Percentiles rank a stretch among this genome's conserved stretches.
Conservation (phyloP, 2,797 vertebrate genomes). For the Anguilla anguilla region DNA sequence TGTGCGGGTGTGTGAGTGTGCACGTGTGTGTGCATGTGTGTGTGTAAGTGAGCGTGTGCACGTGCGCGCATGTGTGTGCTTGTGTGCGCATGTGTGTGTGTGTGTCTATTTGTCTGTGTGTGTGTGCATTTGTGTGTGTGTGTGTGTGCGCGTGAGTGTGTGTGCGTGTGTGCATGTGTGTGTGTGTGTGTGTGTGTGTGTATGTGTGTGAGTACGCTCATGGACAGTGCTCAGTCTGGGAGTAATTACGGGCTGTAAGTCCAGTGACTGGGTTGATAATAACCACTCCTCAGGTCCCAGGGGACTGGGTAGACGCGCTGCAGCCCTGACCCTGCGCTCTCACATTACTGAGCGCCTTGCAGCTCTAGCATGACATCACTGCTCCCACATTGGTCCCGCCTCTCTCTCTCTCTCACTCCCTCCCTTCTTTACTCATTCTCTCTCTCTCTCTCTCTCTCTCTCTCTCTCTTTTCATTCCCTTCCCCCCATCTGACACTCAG, state of each 20-base stretch:
- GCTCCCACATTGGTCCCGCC: slow-evolving; percentile 72
- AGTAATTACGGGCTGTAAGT: slow-evolving; percentile 88
- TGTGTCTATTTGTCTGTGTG: background rate
- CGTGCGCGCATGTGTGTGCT: slow-evolving; percentile 23
- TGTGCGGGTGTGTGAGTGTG: slow-evolving; percentile 39
- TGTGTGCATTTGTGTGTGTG: background rate
- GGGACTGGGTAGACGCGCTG: slow-evolving; percentile 93
- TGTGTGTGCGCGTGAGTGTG: slow-evolving; percentile 39
- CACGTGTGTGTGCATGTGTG: slow-evolving; percentile 20
- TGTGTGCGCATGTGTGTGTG: slow-evolving; percentile 21
- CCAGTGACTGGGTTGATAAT: slow-evolving; percentile 90
- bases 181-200: slow-evolving; percentile 19
- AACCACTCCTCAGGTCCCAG: slow-evolving; percentile 82
- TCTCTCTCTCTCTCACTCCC: slow-evolving; percentile 61
- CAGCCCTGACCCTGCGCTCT: slow-evolving; percentile 91
- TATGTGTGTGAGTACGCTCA: slow-evolving; percentile 41
- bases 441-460: slow-evolving; percentile 55
- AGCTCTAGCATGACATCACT: slow-evolving; percentile 90
- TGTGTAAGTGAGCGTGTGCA: background rate
- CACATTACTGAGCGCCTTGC: slow-evolving; percentile 91
- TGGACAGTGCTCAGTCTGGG: slow-evolving; percentile 57
- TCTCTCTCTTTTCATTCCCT: slow-evolving; percentile 38
- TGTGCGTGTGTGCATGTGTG: slow-evolving; percentile 32
- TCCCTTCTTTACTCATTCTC: slow-evolving; percentile 43
- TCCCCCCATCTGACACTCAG: slow-evolving; percentile 24